A percentile compares a stretch with the other conserved stretches of the same genome.
Conservation (phyloP, 1,140 invertebrate species). For the Cyclina sinensis region DNA sequence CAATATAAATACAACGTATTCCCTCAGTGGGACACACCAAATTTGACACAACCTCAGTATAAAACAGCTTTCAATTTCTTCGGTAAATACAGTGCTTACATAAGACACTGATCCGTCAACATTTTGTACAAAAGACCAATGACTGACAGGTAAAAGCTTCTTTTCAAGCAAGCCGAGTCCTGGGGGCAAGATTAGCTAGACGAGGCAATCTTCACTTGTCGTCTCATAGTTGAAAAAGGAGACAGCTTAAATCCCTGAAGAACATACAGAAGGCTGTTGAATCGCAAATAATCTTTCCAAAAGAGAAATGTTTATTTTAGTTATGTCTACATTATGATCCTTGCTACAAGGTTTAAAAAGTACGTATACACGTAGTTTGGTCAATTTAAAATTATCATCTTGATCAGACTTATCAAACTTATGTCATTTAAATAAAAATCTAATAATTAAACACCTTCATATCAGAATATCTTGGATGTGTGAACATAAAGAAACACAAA, state of each 20-base stretch:
- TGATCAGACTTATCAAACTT: slow-evolving; percentile 43
- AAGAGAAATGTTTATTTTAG: slow-evolving; percentile 56
- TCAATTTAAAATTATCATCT: slow-evolving; percentile 52
- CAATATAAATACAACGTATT: not conserved
- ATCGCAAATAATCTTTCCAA: slow-evolving; percentile 17
- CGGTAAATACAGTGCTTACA: slow-evolving; percentile 16
- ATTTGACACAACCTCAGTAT: slow-evolving; percentile 12
- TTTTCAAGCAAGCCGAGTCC: not conserved
- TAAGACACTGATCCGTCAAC: slow-evolving; percentile 41
- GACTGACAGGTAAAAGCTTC: slow-evolving; percentile 37
- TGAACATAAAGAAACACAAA: too few relatives aligned
- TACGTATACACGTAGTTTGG: slow-evolving; percentile 42
- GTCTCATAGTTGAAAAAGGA: slow-evolving; percentile 4
- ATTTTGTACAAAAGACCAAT: not conserved
- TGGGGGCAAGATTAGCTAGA: slow-evolving; percentile 42
- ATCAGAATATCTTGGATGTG: too few relatives aligned
- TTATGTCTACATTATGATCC: slow-evolving; percentile 10
- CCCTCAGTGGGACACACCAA: not conserved
- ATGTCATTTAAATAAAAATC: not conserved
- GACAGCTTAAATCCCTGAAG: slow-evolving; percentile 24
- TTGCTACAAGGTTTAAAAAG: not conserved
- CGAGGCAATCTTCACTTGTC: slow-evolving; percentile 2
- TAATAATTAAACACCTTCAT: too few relatives aligned
- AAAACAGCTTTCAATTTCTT: slow-evolving; percentile 33
- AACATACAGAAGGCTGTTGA: slow-evolving; percentile 15